These are phyloP conservation scores for Pycnomerus fuliginosus DNA, from an alignment of 2,888 invertebrate species.

Conservation along the genomic window DNA sequence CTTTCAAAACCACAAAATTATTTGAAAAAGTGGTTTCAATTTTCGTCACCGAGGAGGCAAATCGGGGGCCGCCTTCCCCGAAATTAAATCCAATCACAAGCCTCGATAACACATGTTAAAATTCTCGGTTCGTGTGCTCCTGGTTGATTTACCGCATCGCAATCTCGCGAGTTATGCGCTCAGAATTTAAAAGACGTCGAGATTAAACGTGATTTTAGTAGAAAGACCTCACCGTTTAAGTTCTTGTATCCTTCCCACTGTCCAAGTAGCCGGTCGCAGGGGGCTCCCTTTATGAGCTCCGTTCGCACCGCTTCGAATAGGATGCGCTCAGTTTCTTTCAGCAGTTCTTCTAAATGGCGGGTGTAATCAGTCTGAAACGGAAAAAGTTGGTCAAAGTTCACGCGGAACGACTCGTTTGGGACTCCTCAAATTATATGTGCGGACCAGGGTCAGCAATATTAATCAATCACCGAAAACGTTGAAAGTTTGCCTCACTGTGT, in stretches of 20 bases:
- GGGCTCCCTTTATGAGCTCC: constrained; percentile 40
- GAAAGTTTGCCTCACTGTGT: too few relatives aligned
- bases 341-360: constrained; percentile 71
- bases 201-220: too few relatives aligned
- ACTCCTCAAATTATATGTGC: too few relatives aligned
- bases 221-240: constrained; percentile 32
- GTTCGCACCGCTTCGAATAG: constrained; percentile 57
- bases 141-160: constrained; percentile 29
- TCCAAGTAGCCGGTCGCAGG: constrained; percentile 35
- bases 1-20: too few relatives aligned
- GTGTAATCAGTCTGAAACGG: constrained; percentile 63
- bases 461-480: too few relatives aligned
- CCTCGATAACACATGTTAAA: constrained; percentile 17
- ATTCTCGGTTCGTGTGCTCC: constrained; percentile 16
- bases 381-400: too few relatives aligned
- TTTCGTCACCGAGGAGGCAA: constrained; percentile 3
- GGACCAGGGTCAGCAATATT: too few relatives aligned
- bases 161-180: constrained; percentile 28
- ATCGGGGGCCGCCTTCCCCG: constrained; percentile 5
- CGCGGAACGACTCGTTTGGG: too few relatives aligned
- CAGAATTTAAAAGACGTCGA: constrained; percentile 24
- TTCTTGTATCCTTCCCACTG: constrained; percentile 46
- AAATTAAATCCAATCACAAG: constrained; percentile 11
- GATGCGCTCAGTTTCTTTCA: constrained; percentile 58
- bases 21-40: too few relatives aligned